These are phyloP conservation scores for Vesta saturnalis DNA, from an alignment of 2,888 invertebrate genomes.

Conservation along the genomic window DNA sequence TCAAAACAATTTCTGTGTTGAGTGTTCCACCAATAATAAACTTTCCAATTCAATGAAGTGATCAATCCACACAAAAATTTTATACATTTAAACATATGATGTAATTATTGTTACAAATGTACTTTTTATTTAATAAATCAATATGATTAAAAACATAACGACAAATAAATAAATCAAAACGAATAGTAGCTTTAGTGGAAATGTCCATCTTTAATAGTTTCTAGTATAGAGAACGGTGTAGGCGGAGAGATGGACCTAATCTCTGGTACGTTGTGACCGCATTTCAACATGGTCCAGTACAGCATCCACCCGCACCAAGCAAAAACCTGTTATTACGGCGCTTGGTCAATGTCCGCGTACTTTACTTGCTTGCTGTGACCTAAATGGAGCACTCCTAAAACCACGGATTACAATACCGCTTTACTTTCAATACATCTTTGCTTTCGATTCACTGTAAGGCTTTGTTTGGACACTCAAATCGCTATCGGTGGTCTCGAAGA, in stretches of 20 bases:
- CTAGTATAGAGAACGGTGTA: constrained; percentile 39
- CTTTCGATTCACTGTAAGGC: constrained; percentile 17
- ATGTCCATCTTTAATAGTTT: constrained; percentile 8
- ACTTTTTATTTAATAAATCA: not conserved
- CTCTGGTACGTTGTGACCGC: constrained; percentile 49
- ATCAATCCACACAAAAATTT: not conserved
- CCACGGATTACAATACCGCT: constrained; percentile 49
- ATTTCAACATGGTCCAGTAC: constrained; percentile 51
- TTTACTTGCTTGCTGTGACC: constrained; percentile 58
- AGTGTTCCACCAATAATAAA: not conserved
- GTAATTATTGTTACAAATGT: not conserved
- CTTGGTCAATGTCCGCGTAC: constrained; percentile 58
- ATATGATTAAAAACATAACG: not conserved
- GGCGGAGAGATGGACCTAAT: constrained; percentile 50
- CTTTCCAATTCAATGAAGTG: not conserved
- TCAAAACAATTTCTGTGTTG: not conserved
- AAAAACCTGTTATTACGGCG: constrained; percentile 58
- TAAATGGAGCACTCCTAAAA: constrained; percentile 59
- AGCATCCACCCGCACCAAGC: constrained; percentile 59
- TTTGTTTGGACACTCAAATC: not conserved
- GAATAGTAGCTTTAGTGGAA: constrained; percentile 13
- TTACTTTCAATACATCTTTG: constrained; percentile 41
- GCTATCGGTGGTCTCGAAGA: constrained; percentile 12
- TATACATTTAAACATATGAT: not conserved
- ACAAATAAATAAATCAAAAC: not conserved